Conservation (phyloP, 1,140 invertebrate genomes). For the Procambarus clarkii region DNA sequence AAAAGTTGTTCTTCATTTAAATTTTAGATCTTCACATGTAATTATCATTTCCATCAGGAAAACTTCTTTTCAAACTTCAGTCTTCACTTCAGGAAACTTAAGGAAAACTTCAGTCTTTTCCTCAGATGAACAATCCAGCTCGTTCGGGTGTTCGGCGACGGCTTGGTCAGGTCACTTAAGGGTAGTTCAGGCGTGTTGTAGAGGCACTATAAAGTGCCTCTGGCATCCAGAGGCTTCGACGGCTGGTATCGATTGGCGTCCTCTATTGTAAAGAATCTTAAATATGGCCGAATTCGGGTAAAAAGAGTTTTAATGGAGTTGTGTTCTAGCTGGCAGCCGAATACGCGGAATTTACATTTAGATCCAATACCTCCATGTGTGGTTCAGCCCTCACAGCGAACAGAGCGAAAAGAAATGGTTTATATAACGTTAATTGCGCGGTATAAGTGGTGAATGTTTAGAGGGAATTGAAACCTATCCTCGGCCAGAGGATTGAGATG, state of each 20-base stretch:
- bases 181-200: too few species aligned
- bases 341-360: constrained; percentile 35
- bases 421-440: background rate
- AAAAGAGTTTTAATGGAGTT: constrained; percentile 7
- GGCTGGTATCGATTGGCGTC: background rate
- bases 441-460: too few species aligned
- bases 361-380: background rate
- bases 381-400: background rate
- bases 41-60: constrained; percentile 70
- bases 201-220: background rate
- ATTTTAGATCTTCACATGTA: constrained; percentile 68
- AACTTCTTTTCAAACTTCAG: constrained; percentile 28
- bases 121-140: constrained; percentile 63
- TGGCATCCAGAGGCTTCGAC: background rate
- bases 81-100: too few species aligned
- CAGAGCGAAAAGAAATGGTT: background rate
- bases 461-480: background rate
- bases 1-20: constrained; percentile 66
- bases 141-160: constrained; percentile 23
- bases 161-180: background rate
- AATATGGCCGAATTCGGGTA: background rate
- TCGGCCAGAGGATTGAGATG: too few species aligned
- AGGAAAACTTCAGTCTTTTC: constrained; percentile 31
- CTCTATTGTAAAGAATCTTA: background rate
- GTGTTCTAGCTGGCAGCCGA: background rate